Conservation (phyloP, 2,888 invertebrate genomes). For the Amphipoea oculea region DNA sequence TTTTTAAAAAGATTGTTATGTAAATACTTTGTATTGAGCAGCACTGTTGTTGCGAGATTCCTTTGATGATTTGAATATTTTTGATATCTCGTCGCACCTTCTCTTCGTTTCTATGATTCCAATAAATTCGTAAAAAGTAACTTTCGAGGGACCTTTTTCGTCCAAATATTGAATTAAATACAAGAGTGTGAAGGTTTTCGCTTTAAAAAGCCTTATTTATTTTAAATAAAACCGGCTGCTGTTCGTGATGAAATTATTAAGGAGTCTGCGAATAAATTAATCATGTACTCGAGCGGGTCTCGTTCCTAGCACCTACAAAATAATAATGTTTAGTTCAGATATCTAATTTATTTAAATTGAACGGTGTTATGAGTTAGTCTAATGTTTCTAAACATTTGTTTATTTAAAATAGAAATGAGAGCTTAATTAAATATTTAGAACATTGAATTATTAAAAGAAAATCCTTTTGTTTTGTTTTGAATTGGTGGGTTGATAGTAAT, state of each 20-base stretch:
- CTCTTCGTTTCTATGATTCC: conserved; percentile 32
- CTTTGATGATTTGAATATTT: conserved; percentile 62
- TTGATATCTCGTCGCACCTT: conserved; percentile 30
- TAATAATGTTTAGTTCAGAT: conserved; percentile 56
- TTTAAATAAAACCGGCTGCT: conserved; percentile 66
- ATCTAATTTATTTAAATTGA: conserved; percentile 50
- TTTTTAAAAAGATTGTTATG: conserved; percentile 51
- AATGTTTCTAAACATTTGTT: conserved; percentile 6
- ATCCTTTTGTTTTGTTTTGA: neutral
- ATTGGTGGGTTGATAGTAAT: no score
- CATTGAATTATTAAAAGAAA: conserved; percentile 1
- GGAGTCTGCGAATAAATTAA: conserved; percentile 63
- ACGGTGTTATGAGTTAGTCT: conserved; percentile 11
- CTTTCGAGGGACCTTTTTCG: conserved; percentile 24
- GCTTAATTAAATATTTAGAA: conserved; percentile 23
- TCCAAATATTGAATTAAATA: conserved; percentile 61
- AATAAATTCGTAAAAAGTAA: conserved; percentile 43
- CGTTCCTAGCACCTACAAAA: conserved; percentile 50
- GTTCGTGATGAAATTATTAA: conserved; percentile 65
- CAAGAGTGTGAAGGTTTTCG: conserved; percentile 57
- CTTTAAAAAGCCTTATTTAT: conserved; percentile 60
- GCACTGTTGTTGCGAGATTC: conserved; percentile 36
- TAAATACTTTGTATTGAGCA: conserved; percentile 45
- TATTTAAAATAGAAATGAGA: conserved; percentile 10
- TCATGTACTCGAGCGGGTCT: conserved; percentile 58